Percentiles rank a stretch among this genome's conserved stretches.
phyloP scores from a whole-genome alignment of 2,888 invertebrate species.

The Drosophila siamana region DNA sequence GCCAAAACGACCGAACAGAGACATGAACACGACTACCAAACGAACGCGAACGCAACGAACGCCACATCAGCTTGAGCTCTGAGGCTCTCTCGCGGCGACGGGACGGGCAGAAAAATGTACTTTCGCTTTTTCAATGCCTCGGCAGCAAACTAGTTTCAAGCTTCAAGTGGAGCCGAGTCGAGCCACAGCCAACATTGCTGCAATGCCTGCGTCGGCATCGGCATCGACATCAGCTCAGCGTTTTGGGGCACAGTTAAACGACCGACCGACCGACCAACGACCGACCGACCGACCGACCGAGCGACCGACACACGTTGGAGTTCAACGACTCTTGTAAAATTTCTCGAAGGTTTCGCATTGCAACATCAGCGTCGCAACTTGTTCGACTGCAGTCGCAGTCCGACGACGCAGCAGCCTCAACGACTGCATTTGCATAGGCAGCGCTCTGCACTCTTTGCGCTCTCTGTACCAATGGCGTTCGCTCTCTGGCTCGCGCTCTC shows the following conservation, averaged over 20 bases:
- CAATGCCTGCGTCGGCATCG: slow-evolving; percentile 47
- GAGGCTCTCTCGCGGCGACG: slow-evolving; percentile 17
- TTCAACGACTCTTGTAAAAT: slow-evolving; percentile 83
- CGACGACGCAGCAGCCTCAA: not conserved
- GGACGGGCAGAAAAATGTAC: slow-evolving; percentile 76
- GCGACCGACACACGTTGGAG: slow-evolving; percentile 67
- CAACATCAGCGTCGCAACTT: slow-evolving; percentile 73
- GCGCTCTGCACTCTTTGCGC: slow-evolving; percentile 39
- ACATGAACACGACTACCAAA: slow-evolving; percentile 15
- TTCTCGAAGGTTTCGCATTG: slow-evolving; percentile 85
- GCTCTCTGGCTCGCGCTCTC: not conserved
- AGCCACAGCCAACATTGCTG: slow-evolving; percentile 72
- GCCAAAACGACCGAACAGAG: slow-evolving; percentile 23
- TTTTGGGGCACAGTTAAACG: slow-evolving; percentile 69
- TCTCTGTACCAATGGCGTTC: slow-evolving; percentile 1
- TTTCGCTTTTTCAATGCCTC: slow-evolving; percentile 86
- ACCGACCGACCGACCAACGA: slow-evolving; percentile 56
- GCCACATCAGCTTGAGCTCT: slow-evolving; percentile 10
- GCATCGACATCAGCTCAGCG: slow-evolving; percentile 13
- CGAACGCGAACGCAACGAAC: slow-evolving; percentile 31
- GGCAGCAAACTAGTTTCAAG: slow-evolving; percentile 78
- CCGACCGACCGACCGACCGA: slow-evolving; percentile 24
- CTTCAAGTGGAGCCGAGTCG: slow-evolving; percentile 47
- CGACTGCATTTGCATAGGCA: slow-evolving; percentile 73
- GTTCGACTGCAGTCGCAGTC: slow-evolving; percentile 58